A percentile compares a stretch with the other conserved stretches of the same genome.
Evolutionary conservation across 2,113 vertebrate species (phyloP).

Genomic region (Myrmecophaga tridactyla): DNA sequence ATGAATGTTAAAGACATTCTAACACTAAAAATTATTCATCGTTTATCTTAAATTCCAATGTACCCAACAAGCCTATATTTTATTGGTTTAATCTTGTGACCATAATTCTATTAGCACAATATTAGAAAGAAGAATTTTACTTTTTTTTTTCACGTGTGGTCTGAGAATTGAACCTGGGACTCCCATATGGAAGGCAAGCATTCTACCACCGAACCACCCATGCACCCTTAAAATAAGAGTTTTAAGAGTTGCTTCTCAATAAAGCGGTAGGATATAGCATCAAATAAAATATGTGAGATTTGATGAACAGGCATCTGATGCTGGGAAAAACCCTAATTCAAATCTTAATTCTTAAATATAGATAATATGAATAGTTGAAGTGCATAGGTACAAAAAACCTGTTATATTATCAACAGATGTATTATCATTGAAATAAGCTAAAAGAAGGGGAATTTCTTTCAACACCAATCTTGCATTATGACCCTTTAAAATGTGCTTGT

Average conservation of each 20-base stretch:
- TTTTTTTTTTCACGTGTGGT: no score
- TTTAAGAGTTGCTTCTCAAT: not conserved
- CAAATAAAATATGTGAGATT: not conserved
- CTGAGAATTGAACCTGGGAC: no score
- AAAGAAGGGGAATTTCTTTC: not conserved
- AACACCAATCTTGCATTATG: not conserved
- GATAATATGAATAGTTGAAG: not conserved
- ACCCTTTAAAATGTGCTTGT: not conserved
- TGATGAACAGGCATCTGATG: not conserved
- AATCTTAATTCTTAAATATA: slow-evolving; percentile 10
- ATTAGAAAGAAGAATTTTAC: not conserved
- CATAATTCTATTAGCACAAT: not conserved
- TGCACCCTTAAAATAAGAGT: not conserved
- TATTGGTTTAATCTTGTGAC: not conserved
- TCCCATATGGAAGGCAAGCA: no score
- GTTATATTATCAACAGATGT: not conserved
- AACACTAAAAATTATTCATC: not conserved
- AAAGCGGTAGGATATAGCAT: not conserved
- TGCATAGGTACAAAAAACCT: not conserved
- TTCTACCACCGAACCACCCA: no score
- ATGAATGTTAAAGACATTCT: not conserved
- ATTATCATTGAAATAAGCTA: not conserved
- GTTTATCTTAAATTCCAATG: slow-evolving; percentile 12
- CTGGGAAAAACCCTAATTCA: not conserved
- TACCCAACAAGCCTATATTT: not conserved